These are phyloP conservation scores for Drosophila mojavensis DNA, from an alignment of 1,140 invertebrate genomes.

Conservation along the genomic window DNA sequence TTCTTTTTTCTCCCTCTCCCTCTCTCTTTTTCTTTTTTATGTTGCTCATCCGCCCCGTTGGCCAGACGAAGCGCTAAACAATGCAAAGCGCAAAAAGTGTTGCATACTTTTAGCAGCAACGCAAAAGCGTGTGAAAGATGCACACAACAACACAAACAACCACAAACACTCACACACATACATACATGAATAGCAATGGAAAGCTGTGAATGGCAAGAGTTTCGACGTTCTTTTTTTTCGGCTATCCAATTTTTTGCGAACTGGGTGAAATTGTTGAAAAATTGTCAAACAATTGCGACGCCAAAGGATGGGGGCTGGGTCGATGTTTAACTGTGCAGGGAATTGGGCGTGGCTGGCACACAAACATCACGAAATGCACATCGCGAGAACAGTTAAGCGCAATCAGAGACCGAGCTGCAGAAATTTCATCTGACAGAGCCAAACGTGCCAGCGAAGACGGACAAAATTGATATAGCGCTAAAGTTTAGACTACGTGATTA, in stretches of 20 bases:
- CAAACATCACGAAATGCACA: constrained; percentile 38
- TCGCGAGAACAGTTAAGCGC: constrained; percentile 33
- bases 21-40: background rate
- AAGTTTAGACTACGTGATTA: constrained; percentile 48
- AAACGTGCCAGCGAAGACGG: constrained; percentile 10
- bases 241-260: constrained; percentile 35
- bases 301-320: background rate
- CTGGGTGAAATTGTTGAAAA: constrained; percentile 72
- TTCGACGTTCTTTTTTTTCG: too few relatives aligned
- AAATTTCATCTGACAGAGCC: constrained; percentile 51
- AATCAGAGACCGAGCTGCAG: constrained; percentile 21
- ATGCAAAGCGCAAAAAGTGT: constrained; percentile 55
- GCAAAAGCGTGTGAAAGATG: constrained; percentile 72
- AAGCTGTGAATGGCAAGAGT: too few relatives aligned
- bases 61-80: constrained; percentile 47
- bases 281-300: constrained; percentile 78
- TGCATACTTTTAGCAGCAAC: constrained; percentile 74
- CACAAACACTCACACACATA: constrained; percentile 1
- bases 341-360: constrained; percentile 23
- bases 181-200: constrained; percentile 13
- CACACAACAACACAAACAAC: constrained; percentile 42
- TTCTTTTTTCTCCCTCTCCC: background rate
- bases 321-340: constrained; percentile 13
- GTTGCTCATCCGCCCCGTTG: constrained; percentile 52
- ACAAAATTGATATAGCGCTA: constrained; percentile 29